These are phyloP conservation scores for Scaptomyza montana DNA, from an alignment of 1,140 invertebrate species.

Conservation along the genomic window DNA sequence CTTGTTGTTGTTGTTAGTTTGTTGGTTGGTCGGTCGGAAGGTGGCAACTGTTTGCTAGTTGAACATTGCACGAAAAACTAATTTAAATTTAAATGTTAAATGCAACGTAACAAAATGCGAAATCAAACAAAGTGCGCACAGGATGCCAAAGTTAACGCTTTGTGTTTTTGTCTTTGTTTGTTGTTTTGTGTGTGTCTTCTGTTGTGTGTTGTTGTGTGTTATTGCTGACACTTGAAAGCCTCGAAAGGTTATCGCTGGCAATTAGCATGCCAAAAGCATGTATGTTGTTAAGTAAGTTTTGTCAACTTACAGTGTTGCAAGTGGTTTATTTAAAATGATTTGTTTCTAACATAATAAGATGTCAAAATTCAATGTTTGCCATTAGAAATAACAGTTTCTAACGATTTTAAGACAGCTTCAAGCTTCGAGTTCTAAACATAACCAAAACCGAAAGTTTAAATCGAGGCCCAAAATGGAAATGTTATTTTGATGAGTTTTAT, in stretches of 20 bases:
- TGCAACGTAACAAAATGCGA: conserved; percentile 50
- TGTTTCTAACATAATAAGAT: too few species aligned
- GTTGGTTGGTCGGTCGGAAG: conserved; percentile 24
- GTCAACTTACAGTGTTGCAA: too few species aligned
- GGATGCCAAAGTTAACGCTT: conserved; percentile 17
- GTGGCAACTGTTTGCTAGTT: conserved; percentile 35
- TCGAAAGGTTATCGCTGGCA: conserved; percentile 52
- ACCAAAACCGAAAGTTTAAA: too few species aligned
- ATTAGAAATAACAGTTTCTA: too few species aligned
- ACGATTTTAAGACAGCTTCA: too few species aligned
- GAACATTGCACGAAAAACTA: conserved; percentile 60
- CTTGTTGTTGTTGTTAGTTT: conserved; percentile 20
- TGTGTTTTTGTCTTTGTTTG: conserved; percentile 7
- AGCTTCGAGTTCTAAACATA: too few species aligned
- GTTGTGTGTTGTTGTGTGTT: conserved; percentile 34
- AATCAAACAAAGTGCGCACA: conserved; percentile 22
- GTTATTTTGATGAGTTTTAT: too few species aligned
- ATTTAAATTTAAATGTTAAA: conserved; percentile 65
- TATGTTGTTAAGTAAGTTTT: too few species aligned
- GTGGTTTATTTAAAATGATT: too few species aligned
- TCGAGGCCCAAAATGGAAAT: too few species aligned
- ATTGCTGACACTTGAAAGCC: conserved; percentile 34
- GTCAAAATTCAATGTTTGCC: too few species aligned
- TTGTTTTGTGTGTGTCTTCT: conserved; percentile 18
- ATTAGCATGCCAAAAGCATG: conserved; percentile 47